Evolutionary conservation across 2,888 invertebrate genomes (phyloP).

Genomic region (Pycnomerus fuliginosus): DNA sequence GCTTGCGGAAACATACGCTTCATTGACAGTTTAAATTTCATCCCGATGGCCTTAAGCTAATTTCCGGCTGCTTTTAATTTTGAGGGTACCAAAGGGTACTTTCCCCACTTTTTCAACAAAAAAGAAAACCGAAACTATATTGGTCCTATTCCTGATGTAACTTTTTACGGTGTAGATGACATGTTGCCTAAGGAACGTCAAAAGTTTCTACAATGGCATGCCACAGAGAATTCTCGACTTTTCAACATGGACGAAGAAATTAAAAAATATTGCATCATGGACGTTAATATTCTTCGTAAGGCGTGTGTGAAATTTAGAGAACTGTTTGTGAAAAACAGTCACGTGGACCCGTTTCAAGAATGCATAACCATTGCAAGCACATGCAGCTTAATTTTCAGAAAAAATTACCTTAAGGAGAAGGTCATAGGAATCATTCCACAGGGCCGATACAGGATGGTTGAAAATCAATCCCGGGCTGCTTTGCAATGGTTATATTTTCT

Average conservation of each 20-base stretch:
- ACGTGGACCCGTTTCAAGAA: conserved; percentile 14
- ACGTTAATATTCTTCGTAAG: conserved; percentile 14
- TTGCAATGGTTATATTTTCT: conserved; percentile 14
- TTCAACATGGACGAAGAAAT: conserved; percentile 17
- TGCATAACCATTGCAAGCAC: conserved; percentile 8
- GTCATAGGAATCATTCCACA: conserved; percentile 5
- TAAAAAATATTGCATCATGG: conserved; percentile 10
- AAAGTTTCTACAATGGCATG: conserved; percentile 30
- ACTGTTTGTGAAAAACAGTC: conserved; percentile 3
- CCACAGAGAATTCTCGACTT: conserved; percentile 4
- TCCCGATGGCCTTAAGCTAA: conserved; percentile 3
- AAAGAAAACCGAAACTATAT: conserved; percentile 31
- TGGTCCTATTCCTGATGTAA: conserved; percentile 23
- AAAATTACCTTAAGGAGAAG: conserved; percentile 5
- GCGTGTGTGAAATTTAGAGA: conserved; percentile 10
- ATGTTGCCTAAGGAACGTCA: conserved; percentile 22
- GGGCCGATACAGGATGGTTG: conserved; percentile 4
- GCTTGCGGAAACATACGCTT: conserved; percentile 9
- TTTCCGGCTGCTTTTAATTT: conserved; percentile 12
- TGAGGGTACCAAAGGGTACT: conserved; percentile 8
- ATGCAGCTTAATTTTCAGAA: conserved; percentile 9
- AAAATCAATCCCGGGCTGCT: conserved; percentile 7
- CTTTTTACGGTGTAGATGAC: conserved; percentile 27
- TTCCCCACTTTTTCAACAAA: conserved; percentile 22
- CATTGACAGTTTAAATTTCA: conserved; percentile 13